These are phyloP conservation scores for Psephotus haematonotus DNA, from an alignment of 2,113 vertebrate species.

Conservation along the genomic window DNA sequence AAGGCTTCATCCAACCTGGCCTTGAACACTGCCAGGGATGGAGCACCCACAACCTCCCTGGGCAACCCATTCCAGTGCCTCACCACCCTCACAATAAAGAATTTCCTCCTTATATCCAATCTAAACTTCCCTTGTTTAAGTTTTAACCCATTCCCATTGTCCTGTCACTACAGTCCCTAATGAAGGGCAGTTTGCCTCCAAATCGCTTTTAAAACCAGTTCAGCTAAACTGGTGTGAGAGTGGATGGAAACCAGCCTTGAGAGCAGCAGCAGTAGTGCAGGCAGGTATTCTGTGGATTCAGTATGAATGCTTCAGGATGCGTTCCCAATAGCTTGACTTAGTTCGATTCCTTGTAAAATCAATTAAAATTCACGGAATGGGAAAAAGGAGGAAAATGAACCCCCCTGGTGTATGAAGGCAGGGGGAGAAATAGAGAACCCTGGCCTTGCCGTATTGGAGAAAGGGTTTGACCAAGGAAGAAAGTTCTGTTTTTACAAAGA, in stretches of 20 bases:
- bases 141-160: too few relatives aligned
- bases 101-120: too few relatives aligned
- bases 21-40: too few relatives aligned
- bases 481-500: neutral
- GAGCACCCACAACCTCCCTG: too few relatives aligned
- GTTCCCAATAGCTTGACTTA: neutral
- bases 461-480: neutral
- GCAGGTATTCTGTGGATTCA: neutral
- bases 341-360: neutral
- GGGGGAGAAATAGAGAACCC: neutral
- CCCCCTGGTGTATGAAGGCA: neutral
- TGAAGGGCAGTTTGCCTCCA: neutral
- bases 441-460: neutral
- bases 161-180: too few relatives aligned
- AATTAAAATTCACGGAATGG: neutral
- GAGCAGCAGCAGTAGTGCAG: neutral
- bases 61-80: too few relatives aligned
- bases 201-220: neutral
- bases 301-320: neutral
- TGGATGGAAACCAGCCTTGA: neutral
- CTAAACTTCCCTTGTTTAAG: too few relatives aligned
- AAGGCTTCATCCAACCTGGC: too few relatives aligned
- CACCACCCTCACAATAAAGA: too few relatives aligned
- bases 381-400: fast-evolving
- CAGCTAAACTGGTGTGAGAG: neutral